A percentile compares a stretch with the other conserved stretches of the same genome.
phyloP scores from a whole-genome alignment of 2,888 invertebrate species.

The Unio pictorum region DNA sequence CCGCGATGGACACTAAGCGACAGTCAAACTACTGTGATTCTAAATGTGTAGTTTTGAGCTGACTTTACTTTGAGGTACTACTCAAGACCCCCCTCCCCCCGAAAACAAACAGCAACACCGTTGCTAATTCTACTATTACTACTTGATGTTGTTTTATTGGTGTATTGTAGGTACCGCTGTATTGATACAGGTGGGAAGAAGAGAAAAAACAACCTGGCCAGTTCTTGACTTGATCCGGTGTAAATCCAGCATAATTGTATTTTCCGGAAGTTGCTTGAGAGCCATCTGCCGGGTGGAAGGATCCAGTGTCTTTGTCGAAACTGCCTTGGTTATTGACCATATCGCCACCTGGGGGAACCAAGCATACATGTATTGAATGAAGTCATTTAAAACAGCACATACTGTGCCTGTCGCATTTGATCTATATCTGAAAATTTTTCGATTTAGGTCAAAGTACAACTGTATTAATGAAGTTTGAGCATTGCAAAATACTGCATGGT shows the following conservation, averaged over 20 bases:
- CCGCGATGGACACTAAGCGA: too few relatives aligned
- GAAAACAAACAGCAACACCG: too few relatives aligned
- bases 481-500: too few relatives aligned
- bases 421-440: neutral
- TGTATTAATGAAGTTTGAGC: too few relatives aligned
- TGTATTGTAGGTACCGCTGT: too few relatives aligned
- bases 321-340: conserved; percentile 32
- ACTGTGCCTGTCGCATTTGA: neutral
- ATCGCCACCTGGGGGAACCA: conserved; percentile 12
- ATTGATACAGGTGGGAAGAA: neutral
- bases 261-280: conserved; percentile 30
- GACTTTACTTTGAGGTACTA: too few relatives aligned
- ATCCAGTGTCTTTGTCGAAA: conserved; percentile 26
- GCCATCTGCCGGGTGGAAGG: conserved; percentile 20
- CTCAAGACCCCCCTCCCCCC: too few relatives aligned
- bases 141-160: too few relatives aligned
- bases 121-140: too few relatives aligned
- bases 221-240: conserved; percentile 23
- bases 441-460: too few relatives aligned
- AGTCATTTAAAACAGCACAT: neutral
- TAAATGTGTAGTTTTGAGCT: too few relatives aligned
- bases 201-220: conserved; percentile 14
- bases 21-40: too few relatives aligned
- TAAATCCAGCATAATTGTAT: conserved; percentile 26
- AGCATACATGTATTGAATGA: neutral